Percentiles rank a stretch among this genome's conserved stretches.
Evolutionary conservation across 2,113 vertebrate genomes (phyloP).

Genomic region (Corynorhinus townsendii): DNA sequence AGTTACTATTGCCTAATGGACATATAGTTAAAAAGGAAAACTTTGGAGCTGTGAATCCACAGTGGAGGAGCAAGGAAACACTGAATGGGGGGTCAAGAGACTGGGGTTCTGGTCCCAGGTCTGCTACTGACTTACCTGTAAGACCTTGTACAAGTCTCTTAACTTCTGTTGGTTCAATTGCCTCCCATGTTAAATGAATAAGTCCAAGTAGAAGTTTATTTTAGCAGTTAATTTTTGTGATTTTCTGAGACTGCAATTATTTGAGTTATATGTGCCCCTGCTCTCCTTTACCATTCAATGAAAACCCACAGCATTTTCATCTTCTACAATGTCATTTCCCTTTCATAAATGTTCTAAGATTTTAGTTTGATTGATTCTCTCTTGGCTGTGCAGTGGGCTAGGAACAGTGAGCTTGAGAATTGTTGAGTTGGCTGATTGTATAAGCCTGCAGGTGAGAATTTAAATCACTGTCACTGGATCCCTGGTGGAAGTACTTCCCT

Average conservation of each 20-base stretch:
- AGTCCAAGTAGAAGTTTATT: neutral
- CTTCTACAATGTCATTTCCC: neutral
- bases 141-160: neutral
- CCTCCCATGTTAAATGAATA: neutral
- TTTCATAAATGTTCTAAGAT: neutral
- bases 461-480: neutral
- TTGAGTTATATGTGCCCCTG: neutral
- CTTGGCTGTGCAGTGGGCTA: neutral
- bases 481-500: neutral
- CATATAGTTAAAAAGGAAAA: neutral
- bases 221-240: neutral
- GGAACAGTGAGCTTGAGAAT: constrained; percentile 17
- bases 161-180: neutral
- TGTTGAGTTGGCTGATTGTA: neutral
- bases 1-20: neutral
- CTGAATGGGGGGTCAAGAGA: neutral
- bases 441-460: neutral
- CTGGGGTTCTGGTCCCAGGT: neutral
- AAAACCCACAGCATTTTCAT: neutral
- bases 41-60: neutral
- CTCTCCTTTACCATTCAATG: neutral
- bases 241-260: constrained; percentile 24
- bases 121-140: neutral
- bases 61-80: neutral
- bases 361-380: constrained; percentile 22